phyloP scores from a whole-genome alignment of 2,113 vertebrate species.

The Thermophis baileyi region DNA sequence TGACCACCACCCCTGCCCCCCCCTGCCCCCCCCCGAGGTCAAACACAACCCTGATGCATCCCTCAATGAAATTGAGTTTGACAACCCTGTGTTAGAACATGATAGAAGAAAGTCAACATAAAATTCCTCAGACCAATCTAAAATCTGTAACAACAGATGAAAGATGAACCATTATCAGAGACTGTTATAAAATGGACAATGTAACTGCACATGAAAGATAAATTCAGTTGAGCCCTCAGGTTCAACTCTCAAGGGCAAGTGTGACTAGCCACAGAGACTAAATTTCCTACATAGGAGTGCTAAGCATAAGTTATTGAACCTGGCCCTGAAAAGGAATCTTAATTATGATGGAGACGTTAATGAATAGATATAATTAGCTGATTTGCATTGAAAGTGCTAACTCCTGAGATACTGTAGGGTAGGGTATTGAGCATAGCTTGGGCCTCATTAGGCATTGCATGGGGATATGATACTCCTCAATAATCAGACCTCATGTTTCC shows the following conservation, averaged over 20 bases:
- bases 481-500: no score
- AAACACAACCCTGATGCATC: no score
- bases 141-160: neutral
- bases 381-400: neutral
- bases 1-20: no score
- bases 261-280: neutral
- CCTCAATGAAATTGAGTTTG: no score
- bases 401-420: neutral
- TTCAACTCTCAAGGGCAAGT: neutral
- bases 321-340: no score
- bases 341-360: neutral
- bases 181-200: neutral
- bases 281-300: neutral
- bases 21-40: no score
- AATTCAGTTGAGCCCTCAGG: neutral
- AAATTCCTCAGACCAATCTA: neutral
- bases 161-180: neutral
- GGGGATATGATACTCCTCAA: neutral
- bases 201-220: neutral
- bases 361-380: neutral
- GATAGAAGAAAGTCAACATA: neutral
- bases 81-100: neutral
- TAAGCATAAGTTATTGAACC: neutral
- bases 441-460: neutral
- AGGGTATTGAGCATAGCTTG: neutral